Base-by-base conservation (phyloP, 2,113 vertebrate species). In the Varanus salvator region DNA sequence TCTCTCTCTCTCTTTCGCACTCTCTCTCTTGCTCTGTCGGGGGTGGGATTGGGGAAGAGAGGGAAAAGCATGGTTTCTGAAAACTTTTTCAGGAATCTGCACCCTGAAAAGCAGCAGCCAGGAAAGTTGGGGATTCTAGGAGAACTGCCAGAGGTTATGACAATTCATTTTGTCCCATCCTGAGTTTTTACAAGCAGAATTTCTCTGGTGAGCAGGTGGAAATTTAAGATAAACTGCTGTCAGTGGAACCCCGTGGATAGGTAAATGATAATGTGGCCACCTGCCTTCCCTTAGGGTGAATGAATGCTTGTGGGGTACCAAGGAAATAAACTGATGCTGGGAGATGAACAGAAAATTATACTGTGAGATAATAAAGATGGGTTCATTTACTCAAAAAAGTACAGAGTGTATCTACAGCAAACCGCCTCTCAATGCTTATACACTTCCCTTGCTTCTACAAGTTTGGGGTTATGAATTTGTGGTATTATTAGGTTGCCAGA, bases 391-490 rank as follows among this genome's bases (percentile, higher is more conserved):
- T 19, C 85, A 4, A 50, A 88, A 89, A 52, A n/a, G 80, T 75
- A n/a, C 44, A 81, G 3, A 14, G 1, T 64, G 84, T 44, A 1
- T 74, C 25, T 69, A 34, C 0, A 34, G 1, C 1, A 68, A 50
- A 31, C 29, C 17, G 31, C 38, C 89, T 88, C 85, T 60, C 4
- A 83, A 90, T 90, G 17, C 66, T 89, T 83, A 78, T 69, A 19
- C 52, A 68, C 25, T 54, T 81, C 15, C 74, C 6, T 44, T 38
- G 85, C 90, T 88, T 78, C 2, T 2, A 71, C 74, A 31, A 44
- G 38, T 54, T 21, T 81, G 44, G 89, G 25, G 15, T 64, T 64
- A 83, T 75, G 88, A 60, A 5, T 83, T 86, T 71, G 44, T 19
- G 15, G 19, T 3, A 54, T 25, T 23, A 34, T 31, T 44, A 64